These are phyloP conservation scores for Poeciliopsis turrubarensis DNA, from an alignment of 2,113 vertebrate species.

Conservation along the genomic window DNA sequence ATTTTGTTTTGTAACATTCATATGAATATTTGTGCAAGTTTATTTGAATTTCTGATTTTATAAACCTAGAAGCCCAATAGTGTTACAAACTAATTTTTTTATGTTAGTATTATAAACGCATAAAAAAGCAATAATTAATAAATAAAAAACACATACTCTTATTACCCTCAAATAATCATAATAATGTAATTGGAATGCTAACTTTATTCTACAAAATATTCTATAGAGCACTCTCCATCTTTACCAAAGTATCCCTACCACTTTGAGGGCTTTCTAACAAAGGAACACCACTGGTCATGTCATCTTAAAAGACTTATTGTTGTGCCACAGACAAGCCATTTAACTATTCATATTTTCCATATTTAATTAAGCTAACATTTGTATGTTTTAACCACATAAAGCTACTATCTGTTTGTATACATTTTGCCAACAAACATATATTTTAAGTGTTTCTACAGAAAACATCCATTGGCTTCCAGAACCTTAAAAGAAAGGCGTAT, in stretches of 20 bases:
- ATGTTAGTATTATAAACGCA: conserved; percentile 2
- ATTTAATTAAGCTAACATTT: neutral
- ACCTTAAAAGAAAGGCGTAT: neutral
- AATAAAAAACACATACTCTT: too few species aligned
- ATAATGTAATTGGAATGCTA: too few species aligned
- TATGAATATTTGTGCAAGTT: neutral
- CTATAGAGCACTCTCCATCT: neutral
- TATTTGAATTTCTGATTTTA: neutral
- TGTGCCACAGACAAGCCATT: neutral
- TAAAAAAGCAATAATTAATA: too few species aligned
- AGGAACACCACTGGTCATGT: neutral
- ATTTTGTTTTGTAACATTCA: too few species aligned
- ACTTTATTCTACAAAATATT: too few species aligned
- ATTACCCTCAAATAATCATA: too few species aligned
- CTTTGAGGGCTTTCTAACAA: neutral
- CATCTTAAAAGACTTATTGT: neutral
- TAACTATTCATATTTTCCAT: neutral
- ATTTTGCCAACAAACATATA: neutral
- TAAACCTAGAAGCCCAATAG: neutral
- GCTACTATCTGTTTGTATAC: neutral
- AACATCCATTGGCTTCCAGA: neutral
- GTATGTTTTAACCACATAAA: neutral
- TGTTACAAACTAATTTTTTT: neutral
- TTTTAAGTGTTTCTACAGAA: neutral
- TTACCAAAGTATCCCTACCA: neutral